A percentile compares a stretch with the other conserved stretches of the same genome.
Conservation (phyloP, 2,888 invertebrate genomes). For the Acrocyrtus sp. region DNA sequence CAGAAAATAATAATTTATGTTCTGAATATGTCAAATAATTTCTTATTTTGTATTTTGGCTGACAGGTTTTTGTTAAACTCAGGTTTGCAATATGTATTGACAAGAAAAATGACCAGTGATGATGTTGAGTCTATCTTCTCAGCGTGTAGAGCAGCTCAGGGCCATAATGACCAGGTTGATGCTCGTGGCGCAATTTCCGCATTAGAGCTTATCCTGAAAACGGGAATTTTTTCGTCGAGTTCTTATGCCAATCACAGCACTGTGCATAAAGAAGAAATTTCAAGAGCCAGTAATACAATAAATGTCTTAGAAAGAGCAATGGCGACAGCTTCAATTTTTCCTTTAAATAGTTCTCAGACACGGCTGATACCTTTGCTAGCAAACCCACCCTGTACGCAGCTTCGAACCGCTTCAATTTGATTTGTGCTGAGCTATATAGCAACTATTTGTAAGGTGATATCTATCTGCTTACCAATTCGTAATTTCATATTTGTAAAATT, state of each 20-base stretch:
- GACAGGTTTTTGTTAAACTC: conserved; percentile 14
- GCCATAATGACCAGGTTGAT: conserved; percentile 29
- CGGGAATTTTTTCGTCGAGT: conserved; percentile 18
- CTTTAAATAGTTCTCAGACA: neutral
- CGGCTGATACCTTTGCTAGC: neutral
- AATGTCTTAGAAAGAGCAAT: neutral
- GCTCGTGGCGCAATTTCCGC: conserved; percentile 16
- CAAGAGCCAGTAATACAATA: neutral
- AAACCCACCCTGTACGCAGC: conserved; percentile 8
- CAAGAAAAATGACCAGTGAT: conserved; percentile 32
- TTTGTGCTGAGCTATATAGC: neutral
- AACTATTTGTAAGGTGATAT: neutral
- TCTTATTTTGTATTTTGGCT: too few species aligned
- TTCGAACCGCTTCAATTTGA: too few species aligned
- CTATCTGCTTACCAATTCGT: neutral
- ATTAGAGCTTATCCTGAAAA: conserved; percentile 28
- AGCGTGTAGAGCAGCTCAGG: conserved; percentile 11
- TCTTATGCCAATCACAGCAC: neutral
- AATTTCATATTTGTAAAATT: neutral
- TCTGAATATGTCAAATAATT: too few species aligned
- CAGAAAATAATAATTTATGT: neutral
- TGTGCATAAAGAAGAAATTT: neutral
- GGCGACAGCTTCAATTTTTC: neutral
- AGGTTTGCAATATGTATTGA: conserved; percentile 35
- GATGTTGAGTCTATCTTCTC: conserved; percentile 31